Conservation (phyloP, 1,140 invertebrate genomes). For the Phymorhynchus buccinoides region DNA sequence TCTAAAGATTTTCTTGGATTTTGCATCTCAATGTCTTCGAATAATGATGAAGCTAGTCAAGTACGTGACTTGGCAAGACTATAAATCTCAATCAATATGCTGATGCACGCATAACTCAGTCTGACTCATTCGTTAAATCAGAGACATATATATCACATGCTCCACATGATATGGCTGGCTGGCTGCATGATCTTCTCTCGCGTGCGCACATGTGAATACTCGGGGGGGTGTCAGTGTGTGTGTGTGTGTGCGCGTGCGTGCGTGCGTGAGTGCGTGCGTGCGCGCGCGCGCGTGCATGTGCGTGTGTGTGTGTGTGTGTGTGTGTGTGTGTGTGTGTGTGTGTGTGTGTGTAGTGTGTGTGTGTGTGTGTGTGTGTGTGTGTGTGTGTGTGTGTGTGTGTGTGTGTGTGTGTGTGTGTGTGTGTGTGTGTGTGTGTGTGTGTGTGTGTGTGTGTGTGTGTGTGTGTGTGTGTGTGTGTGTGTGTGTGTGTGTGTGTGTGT, state of each 20-base stretch:
- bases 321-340: conserved; percentile 17
- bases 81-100: too few species aligned
- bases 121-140: too few species aligned
- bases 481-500: background rate
- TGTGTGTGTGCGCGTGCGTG: background rate
- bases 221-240: background rate
- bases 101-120: too few species aligned
- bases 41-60: too few species aligned
- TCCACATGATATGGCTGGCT: too few species aligned
- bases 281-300: background rate
- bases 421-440: background rate
- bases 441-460: background rate
- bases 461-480: conserved; percentile 25
- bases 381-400: background rate
- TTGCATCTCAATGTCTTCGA: too few species aligned
- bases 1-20: too few species aligned
- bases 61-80: too few species aligned
- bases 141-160: too few species aligned
- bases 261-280: background rate
- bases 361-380: conserved; percentile 26
- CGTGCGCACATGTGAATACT: background rate
- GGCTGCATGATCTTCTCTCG: background rate
- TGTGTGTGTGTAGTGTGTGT: background rate
- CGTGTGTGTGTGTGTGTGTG: background rate
- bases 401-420: background rate